phyloP scores from a whole-genome alignment of 2,888 invertebrate species.

The Drosophila monieri region DNA sequence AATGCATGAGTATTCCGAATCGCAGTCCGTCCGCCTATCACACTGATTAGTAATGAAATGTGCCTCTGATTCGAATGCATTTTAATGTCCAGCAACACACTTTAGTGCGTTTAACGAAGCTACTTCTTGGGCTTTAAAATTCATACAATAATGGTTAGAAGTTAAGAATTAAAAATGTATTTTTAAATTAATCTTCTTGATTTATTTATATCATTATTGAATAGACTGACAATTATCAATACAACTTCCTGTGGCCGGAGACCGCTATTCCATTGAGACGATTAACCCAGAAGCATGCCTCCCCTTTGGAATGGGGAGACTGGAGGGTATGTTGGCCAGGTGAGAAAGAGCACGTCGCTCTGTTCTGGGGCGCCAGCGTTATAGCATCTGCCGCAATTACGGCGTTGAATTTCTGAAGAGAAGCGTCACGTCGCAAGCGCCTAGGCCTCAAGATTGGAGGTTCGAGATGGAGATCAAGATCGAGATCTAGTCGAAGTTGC shows the following conservation, averaged over 20 bases:
- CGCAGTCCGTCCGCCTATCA: conserved; percentile 43
- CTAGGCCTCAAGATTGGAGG: conserved; percentile 11
- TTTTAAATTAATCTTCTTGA: neutral
- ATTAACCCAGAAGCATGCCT: conserved; percentile 37
- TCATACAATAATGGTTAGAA: neutral
- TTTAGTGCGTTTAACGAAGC: conserved; percentile 1
- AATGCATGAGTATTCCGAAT: conserved; percentile 51
- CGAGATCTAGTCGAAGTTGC: conserved; percentile 42
- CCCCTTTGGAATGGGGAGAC: conserved; percentile 7
- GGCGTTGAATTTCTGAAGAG: conserved; percentile 14
- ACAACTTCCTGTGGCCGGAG: conserved; percentile 31
- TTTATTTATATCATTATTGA: neutral
- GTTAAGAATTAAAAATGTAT: neutral
- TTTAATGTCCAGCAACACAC: conserved; percentile 53
- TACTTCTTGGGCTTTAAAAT: neutral
- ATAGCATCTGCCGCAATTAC: conserved; percentile 42
- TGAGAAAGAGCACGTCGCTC: conserved; percentile 37
- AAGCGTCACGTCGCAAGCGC: conserved; percentile 30
- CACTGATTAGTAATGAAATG: conserved; percentile 74
- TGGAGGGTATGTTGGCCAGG: conserved; percentile 11
- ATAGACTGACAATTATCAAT: conserved; percentile 18
- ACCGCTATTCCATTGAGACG: conserved; percentile 39
- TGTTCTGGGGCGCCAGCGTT: conserved; percentile 30
- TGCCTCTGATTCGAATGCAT: conserved; percentile 55
- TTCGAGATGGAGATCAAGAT: conserved; percentile 21